Evolutionary conservation across 1,140 invertebrate genomes (phyloP).

Genomic region (Hyphantria cunea): DNA sequence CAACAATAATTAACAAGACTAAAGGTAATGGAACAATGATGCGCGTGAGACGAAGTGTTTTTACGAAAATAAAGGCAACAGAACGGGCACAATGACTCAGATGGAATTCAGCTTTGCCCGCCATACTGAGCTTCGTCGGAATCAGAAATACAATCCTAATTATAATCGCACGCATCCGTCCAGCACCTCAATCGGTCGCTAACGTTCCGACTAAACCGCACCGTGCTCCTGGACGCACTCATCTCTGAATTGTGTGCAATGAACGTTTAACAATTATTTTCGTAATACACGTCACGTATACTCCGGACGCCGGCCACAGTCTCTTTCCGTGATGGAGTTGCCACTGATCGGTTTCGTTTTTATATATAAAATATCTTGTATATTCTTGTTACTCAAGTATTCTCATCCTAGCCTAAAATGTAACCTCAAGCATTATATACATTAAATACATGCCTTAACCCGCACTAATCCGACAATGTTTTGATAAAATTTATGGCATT

Average conservation of each 20-base stretch:
- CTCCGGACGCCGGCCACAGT: conserved; percentile 29
- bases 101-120: conserved; percentile 78
- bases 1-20: conserved; percentile 29
- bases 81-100: conserved; percentile 80
- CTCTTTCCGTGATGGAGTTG: conserved; percentile 1
- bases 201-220: conserved; percentile 59
- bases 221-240: conserved; percentile 42
- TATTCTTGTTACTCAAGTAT: conserved; percentile 14
- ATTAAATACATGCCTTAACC: conserved; percentile 2
- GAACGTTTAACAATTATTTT: conserved; percentile 38
- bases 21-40: conserved; percentile 71
- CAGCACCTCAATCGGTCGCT: conserved; percentile 72
- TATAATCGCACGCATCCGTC: conserved; percentile 81
- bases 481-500: conserved; percentile 11
- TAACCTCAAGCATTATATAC: conserved; percentile 9
- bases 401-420: neutral
- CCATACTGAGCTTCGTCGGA: conserved; percentile 77
- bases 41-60: conserved; percentile 70
- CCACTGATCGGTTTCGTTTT: conserved; percentile 22
- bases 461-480: conserved; percentile 23
- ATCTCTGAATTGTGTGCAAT: conserved; percentile 43
- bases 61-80: conserved; percentile 79
- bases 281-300: conserved; percentile 36
- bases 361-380: conserved; percentile 26
- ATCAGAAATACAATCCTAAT: conserved; percentile 82